These are phyloP conservation scores for Lepilemur septentrionalis DNA, from an alignment of 2,797 vertebrate species.

Conservation along the genomic window DNA sequence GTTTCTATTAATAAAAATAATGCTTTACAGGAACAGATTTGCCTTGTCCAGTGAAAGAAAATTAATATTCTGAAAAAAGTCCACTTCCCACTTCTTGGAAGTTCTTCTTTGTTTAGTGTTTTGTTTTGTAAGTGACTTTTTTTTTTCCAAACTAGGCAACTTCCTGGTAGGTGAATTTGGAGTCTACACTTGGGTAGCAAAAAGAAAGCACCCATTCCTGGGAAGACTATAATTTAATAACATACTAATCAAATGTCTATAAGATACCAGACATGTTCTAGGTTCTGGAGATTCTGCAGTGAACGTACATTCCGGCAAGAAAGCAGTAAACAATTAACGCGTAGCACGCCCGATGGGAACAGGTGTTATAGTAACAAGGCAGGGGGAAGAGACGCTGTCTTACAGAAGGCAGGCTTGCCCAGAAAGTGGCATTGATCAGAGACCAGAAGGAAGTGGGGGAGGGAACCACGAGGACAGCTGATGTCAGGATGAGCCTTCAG, in stretches of 20 bases:
- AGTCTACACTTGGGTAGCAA: not conserved
- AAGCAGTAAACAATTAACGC: not conserved
- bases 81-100: not conserved
- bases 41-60: not conserved
- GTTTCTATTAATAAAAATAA: constrained; percentile 1
- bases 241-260: not conserved
- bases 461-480: not conserved
- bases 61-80: not conserved
- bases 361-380: not conserved
- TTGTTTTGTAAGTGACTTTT: not conserved
- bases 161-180: not conserved
- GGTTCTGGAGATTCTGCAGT: not conserved
- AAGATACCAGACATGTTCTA: not conserved
- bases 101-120: not conserved
- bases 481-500: not conserved
- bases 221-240: not conserved
- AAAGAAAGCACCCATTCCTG: not conserved
- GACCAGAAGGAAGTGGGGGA: not conserved
- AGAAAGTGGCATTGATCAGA: not conserved
- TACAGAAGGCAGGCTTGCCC: not conserved
- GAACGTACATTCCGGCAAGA: not conserved
- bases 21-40: not conserved
- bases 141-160: not conserved
- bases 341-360: not conserved
- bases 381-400: not conserved